Evolutionary conservation across 2,888 invertebrate genomes (phyloP).

Genomic region (Stratiomys singularior): DNA sequence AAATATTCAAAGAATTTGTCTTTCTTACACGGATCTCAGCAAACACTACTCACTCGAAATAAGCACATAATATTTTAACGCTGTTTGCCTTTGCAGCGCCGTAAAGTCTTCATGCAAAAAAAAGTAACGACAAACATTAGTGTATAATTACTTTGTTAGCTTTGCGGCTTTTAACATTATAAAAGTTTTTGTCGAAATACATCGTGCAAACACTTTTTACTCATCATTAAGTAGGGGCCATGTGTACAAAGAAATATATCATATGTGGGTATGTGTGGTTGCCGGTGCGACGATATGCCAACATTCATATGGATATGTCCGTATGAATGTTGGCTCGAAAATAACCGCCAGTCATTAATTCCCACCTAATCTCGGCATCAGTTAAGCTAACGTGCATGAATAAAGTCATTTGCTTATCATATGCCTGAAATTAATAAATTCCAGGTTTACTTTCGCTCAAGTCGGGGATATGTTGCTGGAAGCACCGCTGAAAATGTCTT

Average conservation of each 20-base stretch:
- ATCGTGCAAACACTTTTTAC: background rate
- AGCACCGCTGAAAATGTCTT: background rate
- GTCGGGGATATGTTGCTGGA: background rate
- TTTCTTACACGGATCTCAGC: background rate
- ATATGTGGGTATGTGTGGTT: background rate
- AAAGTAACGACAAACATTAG: conserved; percentile 23
- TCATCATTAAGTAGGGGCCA: background rate
- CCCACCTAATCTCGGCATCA: conserved; percentile 30
- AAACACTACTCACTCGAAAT: background rate
- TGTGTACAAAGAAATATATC: background rate
- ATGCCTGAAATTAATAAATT: conserved; percentile 36
- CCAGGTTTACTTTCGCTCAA: conserved; percentile 23
- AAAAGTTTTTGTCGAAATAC: conserved; percentile 29
- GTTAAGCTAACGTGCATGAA: conserved; percentile 13
- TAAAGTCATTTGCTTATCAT: conserved; percentile 40
- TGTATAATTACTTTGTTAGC: conserved; percentile 33
- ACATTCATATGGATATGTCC: too few species aligned
- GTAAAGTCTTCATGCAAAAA: conserved; percentile 30
- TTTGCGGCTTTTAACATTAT: background rate
- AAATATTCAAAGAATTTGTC: conserved; percentile 16
- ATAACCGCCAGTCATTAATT: conserved; percentile 18
- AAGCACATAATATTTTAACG: conserved; percentile 30
- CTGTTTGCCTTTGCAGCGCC: conserved; percentile 25
- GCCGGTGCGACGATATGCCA: too few species aligned
- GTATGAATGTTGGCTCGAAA: background rate